Base-by-base conservation (phyloP, 1,140 invertebrate species). In the Drosophila pseudoobscura region DNA sequence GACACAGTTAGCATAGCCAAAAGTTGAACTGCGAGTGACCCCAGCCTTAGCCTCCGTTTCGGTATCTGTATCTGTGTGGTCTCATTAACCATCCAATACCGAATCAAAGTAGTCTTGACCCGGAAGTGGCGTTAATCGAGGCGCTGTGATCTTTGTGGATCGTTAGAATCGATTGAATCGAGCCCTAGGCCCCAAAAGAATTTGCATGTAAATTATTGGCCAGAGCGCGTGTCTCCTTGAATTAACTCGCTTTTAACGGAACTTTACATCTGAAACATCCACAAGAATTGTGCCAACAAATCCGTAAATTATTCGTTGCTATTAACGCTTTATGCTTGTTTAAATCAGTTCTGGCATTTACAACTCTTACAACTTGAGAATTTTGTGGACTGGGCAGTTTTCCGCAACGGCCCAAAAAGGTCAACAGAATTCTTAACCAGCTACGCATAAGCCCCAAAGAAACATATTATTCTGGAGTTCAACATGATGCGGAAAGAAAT, bases 121-220 rank as follows among this genome's bases (percentile, higher is more conserved):
- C 83, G 83, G 83, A 87, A 87, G 63, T 73, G 71, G 58, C 75
- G 68, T 65, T 72, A 31, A 69, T 69, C 50, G 64, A 43, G 13
- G 17, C 58, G 61, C 53, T 46, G 43, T 24, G 61, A 66, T 65
- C 52, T 56, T 54, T 59, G 55, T 68, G 51, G 52, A 52, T 78
- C 75, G 52, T 61, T 62, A 85, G 84, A 85, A 84, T 87, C 75
- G 15, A 13, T 13, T 3, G 11, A 39, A 15, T 15, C 15, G 44
- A 60, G 56, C 80, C 66, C 77, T 69, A 54, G 66, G 71, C 58
- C 59, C 51, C 11, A 39, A 13, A 39, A 63, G 76, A 85, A 80
- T 80, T 77, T 39, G 75, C 77, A 87, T 84, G 80, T 70, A 84
- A 84, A 80, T 87, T 46, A 75, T 6, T 57, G 50, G 61, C 60